Conservation (phyloP, 2,888 invertebrate species). For the Mamestra brassicae region DNA sequence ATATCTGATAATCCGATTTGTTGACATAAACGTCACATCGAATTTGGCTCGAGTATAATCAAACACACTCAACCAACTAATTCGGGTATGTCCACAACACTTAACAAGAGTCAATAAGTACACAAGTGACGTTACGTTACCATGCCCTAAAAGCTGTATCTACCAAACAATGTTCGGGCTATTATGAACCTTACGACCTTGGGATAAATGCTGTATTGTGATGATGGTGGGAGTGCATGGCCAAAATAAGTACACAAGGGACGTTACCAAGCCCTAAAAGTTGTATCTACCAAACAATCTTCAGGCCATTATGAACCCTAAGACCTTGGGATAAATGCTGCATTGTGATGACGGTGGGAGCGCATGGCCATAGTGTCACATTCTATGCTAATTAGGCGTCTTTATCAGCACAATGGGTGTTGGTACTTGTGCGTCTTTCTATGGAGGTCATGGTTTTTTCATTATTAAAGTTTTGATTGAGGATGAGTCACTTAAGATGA, state of each 20-base stretch:
- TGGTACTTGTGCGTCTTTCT: conserved; percentile 40
- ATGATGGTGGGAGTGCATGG: not conserved
- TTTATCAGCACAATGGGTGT: conserved; percentile 61
- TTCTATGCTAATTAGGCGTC: conserved; percentile 75
- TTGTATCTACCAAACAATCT: not conserved
- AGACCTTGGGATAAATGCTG: conserved; percentile 53
- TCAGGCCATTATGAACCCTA: conserved; percentile 49
- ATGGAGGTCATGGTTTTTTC: conserved; percentile 55
- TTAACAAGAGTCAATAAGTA: conserved; percentile 53
- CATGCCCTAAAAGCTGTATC: not conserved
- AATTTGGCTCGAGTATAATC: conserved; percentile 25
- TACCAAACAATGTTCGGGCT: not conserved
- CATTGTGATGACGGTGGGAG: conserved; percentile 41
- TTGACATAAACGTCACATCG: conserved; percentile 19
- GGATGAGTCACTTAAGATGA: conserved; percentile 6
- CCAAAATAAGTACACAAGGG: no score
- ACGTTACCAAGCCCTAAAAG: no score
- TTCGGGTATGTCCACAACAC: conserved; percentile 45
- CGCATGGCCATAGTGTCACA: conserved; percentile 61
- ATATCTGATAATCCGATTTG: not conserved
- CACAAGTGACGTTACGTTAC: conserved; percentile 23
- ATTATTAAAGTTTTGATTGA: conserved; percentile 13
- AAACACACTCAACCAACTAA: conserved; percentile 35
- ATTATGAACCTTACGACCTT: not conserved
- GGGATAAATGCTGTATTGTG: not conserved